phyloP scores from a whole-genome alignment of 2,797 vertebrate species.

The Pelobates cultripes region DNA sequence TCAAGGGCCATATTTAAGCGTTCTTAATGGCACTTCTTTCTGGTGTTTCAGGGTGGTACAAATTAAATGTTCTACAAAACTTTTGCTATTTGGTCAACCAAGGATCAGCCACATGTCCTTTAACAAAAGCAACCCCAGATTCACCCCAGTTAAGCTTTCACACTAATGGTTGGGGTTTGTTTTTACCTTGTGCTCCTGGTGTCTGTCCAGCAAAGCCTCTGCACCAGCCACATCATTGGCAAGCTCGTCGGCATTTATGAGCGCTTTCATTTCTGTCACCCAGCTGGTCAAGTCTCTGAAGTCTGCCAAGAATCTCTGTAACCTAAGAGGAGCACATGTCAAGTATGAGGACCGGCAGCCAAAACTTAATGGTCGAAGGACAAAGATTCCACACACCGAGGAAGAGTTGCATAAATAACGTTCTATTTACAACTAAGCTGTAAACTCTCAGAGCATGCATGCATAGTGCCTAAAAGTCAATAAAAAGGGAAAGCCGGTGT shows the following conservation, averaged over 20 bases:
- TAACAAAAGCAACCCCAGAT: background rate
- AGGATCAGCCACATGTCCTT: too few species aligned
- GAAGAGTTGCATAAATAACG: too few species aligned
- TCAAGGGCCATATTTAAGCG: too few species aligned
- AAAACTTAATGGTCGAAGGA: background rate
- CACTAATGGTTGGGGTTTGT: background rate
- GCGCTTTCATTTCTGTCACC: constrained; percentile 99
- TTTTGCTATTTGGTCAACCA: too few species aligned
- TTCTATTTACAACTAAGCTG: too few species aligned
- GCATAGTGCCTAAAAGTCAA: too few species aligned
- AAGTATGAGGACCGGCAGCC: background rate
- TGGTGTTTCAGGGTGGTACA: too few species aligned
- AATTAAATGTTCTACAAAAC: too few species aligned
- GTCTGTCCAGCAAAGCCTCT: constrained; percentile 93
- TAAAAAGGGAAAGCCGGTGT: too few species aligned
- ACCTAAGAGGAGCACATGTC: constrained; percentile 66
- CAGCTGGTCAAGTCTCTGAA: constrained; percentile 98
- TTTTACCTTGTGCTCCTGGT: constrained; percentile 95
- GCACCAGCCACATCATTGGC: constrained; percentile 97
- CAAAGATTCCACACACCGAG: background rate
- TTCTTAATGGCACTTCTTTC: too few species aligned
- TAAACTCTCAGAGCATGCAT: too few species aligned
- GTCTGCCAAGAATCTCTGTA: constrained; percentile 96
- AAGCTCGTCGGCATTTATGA: constrained; percentile 96
- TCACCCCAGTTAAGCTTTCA: background rate